phyloP scores from a whole-genome alignment of 2,888 invertebrate species.

The Cosmorhoe ocellata region DNA sequence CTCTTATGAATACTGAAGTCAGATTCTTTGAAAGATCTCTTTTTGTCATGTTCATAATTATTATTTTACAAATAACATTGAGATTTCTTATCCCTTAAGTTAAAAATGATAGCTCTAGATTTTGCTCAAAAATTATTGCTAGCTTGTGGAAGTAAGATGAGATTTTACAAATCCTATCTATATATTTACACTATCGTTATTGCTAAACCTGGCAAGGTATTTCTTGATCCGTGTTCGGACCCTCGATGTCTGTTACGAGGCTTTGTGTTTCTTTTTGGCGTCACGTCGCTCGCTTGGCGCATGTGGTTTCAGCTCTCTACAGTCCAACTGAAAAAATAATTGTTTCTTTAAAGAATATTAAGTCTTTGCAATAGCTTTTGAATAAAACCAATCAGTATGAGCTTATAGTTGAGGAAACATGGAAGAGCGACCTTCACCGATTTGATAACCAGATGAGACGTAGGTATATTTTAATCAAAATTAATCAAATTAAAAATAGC shows the following conservation, averaged over 20 bases:
- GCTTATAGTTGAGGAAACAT: too few relatives aligned
- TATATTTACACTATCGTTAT: conserved; percentile 29
- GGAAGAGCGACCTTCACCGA: too few relatives aligned
- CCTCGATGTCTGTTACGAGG: conserved; percentile 78
- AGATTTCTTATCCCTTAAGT: too few relatives aligned
- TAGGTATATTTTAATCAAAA: too few relatives aligned
- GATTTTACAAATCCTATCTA: conserved; percentile 29
- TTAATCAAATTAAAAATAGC: too few relatives aligned
- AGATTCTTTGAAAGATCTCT: too few relatives aligned
- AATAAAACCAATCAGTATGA: too few relatives aligned
- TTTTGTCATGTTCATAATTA: not conserved
- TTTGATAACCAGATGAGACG: too few relatives aligned
- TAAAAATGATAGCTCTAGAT: conserved; percentile 10
- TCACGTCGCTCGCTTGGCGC: conserved; percentile 82
- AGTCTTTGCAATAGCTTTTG: too few relatives aligned
- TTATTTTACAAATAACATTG: not conserved
- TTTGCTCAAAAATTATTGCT: conserved; percentile 17
- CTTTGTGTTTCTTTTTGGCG: conserved; percentile 86
- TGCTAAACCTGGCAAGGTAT: conserved; percentile 43
- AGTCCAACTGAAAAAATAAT: conserved; percentile 80
- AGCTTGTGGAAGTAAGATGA: conserved; percentile 25
- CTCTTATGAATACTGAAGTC: too few relatives aligned
- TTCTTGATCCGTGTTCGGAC: conserved; percentile 51
- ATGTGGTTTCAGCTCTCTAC: conserved; percentile 86
- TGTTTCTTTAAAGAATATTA: too few relatives aligned